Evolutionary conservation across 2,113 vertebrate species (phyloP).

Genomic region (Oxyura jamaicensis): DNA sequence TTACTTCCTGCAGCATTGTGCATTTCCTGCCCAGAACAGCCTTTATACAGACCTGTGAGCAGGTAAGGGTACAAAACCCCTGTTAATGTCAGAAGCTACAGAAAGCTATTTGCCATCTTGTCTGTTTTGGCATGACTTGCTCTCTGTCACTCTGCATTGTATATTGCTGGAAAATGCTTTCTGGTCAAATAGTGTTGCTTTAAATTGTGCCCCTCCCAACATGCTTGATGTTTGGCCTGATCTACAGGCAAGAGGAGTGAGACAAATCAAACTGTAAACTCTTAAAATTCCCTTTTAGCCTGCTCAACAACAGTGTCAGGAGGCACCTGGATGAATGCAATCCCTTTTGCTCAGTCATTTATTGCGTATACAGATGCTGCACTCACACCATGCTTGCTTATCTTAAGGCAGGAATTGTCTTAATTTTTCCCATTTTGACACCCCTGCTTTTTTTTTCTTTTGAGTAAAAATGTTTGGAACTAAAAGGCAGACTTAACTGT

Average conservation of each 20-base stretch:
- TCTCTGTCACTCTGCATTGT: constrained; percentile 71
- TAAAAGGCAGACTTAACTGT: neutral
- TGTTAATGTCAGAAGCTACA: constrained; percentile 44
- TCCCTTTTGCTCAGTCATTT: constrained; percentile 8
- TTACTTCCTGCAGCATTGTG: constrained; percentile 9
- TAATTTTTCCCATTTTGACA: neutral
- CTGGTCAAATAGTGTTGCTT: constrained; percentile 78
- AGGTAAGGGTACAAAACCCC: constrained; percentile 42
- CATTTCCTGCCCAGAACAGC: constrained; percentile 30
- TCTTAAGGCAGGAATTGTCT: constrained; percentile 28
- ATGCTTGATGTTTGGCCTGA: constrained; percentile 89
- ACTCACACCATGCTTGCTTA: constrained; percentile 46
- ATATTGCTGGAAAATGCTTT: constrained; percentile 65
- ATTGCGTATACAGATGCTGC: constrained; percentile 16
- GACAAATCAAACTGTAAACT: constrained; percentile 79
- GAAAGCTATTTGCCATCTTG: constrained; percentile 60
- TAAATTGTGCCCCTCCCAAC: constrained; percentile 87
- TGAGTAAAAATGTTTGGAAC: constrained; percentile 27
- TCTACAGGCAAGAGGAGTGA: constrained; percentile 86
- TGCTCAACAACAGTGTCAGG: constrained; percentile 73
- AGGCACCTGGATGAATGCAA: constrained; percentile 69
- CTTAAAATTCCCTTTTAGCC: constrained; percentile 79
- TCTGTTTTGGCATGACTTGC: constrained; percentile 48
- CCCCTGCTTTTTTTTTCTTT: neutral
- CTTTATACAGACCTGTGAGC: constrained; percentile 27